These are phyloP conservation scores for Austrofundulus limnaeus DNA, from an alignment of 2,113 vertebrate species.

Conservation along the genomic window DNA sequence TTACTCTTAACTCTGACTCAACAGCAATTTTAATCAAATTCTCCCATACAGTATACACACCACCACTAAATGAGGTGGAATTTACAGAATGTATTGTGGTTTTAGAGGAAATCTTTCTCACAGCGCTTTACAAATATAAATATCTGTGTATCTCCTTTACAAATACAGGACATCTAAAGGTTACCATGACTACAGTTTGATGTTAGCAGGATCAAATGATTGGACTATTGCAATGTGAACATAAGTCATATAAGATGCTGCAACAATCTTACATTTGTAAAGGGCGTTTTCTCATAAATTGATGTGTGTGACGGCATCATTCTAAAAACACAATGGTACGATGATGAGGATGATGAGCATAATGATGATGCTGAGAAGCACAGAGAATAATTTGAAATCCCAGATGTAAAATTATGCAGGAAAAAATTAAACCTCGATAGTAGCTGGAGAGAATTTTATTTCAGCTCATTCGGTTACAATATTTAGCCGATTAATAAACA, in stretches of 20 bases:
- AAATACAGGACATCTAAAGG: conserved; percentile 39
- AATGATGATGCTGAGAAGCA: conserved; percentile 34
- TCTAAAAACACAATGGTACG: conserved; percentile 2
- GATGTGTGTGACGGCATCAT: neutral
- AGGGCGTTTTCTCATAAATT: conserved; percentile 8
- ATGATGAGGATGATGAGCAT: conserved; percentile 10
- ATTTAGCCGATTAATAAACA: neutral
- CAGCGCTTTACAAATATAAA: conserved; percentile 22
- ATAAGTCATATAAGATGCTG: conserved; percentile 21
- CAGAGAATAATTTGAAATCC: conserved; percentile 43
- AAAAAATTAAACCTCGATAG: conserved; percentile 39
- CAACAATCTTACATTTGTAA: conserved; percentile 10
- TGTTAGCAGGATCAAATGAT: conserved; percentile 62
- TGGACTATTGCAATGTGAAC: conserved; percentile 32
- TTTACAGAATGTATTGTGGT: conserved; percentile 40
- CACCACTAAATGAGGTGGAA: conserved; percentile 22
- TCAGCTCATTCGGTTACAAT: neutral
- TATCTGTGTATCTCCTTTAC: conserved; percentile 39
- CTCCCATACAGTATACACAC: conserved; percentile 19
- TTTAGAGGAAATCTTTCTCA: conserved; percentile 20
- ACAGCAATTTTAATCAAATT: conserved; percentile 13
- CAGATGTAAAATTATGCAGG: conserved; percentile 37
- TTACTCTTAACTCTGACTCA: neutral
- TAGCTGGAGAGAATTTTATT: conserved; percentile 26
- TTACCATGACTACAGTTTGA: conserved; percentile 53